These are phyloP conservation scores for Phenganax subtilis DNA, from an alignment of 92 coral and sea anemone genomes.

Conservation along the genomic window DNA sequence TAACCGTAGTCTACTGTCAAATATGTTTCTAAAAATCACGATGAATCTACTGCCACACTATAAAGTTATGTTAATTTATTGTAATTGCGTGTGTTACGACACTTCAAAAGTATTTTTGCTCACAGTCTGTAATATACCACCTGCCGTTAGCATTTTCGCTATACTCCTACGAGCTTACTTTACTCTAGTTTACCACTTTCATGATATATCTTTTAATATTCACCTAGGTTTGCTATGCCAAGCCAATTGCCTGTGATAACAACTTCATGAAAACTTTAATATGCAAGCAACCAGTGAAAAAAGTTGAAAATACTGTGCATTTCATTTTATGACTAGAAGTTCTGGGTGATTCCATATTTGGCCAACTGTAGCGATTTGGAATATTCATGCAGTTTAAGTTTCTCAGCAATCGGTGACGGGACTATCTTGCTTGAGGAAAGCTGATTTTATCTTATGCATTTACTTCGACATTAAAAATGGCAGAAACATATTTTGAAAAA, in stretches of 20 bases:
- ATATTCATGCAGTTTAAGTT: too few species aligned
- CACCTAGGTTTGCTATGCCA: neutral
- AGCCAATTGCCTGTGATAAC: neutral
- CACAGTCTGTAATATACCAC: neutral
- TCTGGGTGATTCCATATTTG: too few species aligned
- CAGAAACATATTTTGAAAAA: neutral
- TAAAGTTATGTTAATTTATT: conserved; percentile 1
- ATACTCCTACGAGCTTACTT: neutral
- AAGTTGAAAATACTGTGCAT: neutral
- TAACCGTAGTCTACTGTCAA: too few species aligned
- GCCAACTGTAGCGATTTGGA: too few species aligned
- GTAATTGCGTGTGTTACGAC: conserved; percentile 8
- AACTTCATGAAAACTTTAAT: too few species aligned
- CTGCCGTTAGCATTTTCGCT: neutral
- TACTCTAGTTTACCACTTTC: neutral
- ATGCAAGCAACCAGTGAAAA: neutral
- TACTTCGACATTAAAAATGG: too few species aligned
- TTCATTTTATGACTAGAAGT: too few species aligned
- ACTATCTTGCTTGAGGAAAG: too few species aligned
- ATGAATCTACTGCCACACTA: neutral
- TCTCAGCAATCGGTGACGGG: too few species aligned
- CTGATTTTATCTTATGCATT: too few species aligned
- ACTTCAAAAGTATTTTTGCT: neutral
- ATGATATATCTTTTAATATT: neutral
- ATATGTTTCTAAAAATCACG: too few species aligned